These are phyloP conservation scores for Merluccius polli DNA, from an alignment of 2,797 vertebrate genomes.

Conservation along the genomic window DNA sequence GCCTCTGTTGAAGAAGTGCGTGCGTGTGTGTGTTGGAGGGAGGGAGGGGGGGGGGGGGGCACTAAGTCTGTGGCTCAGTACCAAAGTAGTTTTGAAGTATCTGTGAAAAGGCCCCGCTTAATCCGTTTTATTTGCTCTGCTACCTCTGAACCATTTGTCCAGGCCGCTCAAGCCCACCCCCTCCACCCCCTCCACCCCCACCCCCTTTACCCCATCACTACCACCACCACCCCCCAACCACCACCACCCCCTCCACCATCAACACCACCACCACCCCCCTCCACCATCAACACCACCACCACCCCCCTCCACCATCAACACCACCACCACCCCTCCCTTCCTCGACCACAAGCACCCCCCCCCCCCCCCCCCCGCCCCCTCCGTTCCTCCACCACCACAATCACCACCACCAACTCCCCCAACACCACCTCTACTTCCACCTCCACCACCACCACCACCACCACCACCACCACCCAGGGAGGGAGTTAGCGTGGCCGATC, in stretches of 20 bases:
- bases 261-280: too few species aligned
- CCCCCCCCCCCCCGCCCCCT: conserved; percentile 17
- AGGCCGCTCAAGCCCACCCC: conserved; percentile 64
- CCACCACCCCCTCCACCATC: too few species aligned
- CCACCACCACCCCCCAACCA: not conserved
- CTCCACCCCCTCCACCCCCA: conserved; percentile 35
- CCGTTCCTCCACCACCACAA: too few species aligned
- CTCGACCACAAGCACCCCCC: conserved; percentile 25
- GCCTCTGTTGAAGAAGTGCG: not conserved
- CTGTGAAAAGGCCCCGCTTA: conserved; percentile 84
- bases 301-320: conserved; percentile 35
- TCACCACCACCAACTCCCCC: too few species aligned
- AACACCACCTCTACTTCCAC: not conserved
- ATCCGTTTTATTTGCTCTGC: conserved; percentile 94
- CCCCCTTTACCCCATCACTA: conserved; percentile 21
- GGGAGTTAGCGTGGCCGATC: conserved; percentile 91
- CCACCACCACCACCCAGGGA: too few species aligned
- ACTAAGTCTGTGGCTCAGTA: conserved; percentile 52
- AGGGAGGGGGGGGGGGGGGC: conserved; percentile 14
- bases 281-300: not conserved
- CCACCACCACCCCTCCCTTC: conserved; percentile 1
- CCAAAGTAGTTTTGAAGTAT: conserved; percentile 77
- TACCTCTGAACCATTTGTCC: conserved; percentile 98
- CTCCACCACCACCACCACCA: conserved; percentile 16
- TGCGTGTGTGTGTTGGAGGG: not conserved